Evolutionary conservation across 1,140 invertebrate genomes (phyloP).

Genomic region (Portunus trituberculatus): DNA sequence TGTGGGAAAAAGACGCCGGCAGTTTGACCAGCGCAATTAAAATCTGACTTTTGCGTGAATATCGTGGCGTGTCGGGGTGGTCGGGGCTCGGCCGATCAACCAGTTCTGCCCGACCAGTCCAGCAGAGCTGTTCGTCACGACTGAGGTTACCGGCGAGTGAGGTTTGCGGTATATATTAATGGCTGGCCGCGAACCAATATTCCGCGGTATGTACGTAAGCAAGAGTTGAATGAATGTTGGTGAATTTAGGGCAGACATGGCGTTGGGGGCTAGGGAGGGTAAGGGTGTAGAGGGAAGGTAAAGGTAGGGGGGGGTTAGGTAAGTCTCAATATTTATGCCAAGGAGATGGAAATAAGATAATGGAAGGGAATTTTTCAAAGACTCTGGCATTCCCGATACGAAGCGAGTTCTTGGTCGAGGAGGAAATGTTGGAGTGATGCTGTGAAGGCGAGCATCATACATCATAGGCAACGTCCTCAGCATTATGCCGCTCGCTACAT

Average conservation of each 20-base stretch:
- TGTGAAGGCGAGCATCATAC: constrained; percentile 68
- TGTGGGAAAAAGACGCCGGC: not conserved
- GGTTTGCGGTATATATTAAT: not conserved
- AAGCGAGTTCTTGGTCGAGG: constrained; percentile 25
- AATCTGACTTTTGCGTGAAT: constrained; percentile 51
- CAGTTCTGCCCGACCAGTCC: not conserved
- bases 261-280: not conserved
- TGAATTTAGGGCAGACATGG: not conserved
- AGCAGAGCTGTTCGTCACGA: not conserved
- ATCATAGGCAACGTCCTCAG: constrained; percentile 60
- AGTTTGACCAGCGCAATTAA: constrained; percentile 45
- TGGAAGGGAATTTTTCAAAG: constrained; percentile 25
- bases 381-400: constrained; percentile 44
- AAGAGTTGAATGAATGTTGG: not conserved
- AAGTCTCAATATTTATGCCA: constrained; percentile 13
- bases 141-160: constrained; percentile 12
- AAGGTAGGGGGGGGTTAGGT: not conserved
- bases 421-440: constrained; percentile 60
- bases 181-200: not conserved
- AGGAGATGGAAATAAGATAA: constrained; percentile 22
- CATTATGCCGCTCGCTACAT: constrained; percentile 63
- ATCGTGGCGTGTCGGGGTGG: constrained; percentile 48
- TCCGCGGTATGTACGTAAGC: not conserved
- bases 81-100: not conserved
- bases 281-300: not conserved